These are phyloP conservation scores for Lepidurus packardi DNA, from an alignment of 1,140 invertebrate genomes.

Conservation along the genomic window DNA sequence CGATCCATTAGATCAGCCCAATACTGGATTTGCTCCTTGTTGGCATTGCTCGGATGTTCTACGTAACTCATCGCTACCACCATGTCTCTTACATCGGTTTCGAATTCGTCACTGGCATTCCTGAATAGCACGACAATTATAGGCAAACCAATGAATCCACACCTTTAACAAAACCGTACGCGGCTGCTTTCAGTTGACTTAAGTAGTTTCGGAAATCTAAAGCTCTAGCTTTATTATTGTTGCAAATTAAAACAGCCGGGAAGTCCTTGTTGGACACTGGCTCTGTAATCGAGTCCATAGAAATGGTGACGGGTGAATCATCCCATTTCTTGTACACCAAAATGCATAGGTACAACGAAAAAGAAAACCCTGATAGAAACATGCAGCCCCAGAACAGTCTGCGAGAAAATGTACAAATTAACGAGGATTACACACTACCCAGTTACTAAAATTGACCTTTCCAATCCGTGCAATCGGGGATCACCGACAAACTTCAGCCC, in stretches of 20 bases:
- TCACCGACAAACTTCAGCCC: background rate
- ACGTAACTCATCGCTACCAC: background rate
- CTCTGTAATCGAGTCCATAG: background rate
- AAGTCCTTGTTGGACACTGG: background rate
- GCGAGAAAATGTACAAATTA: background rate
- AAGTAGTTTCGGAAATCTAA: background rate
- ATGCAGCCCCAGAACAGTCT: background rate
- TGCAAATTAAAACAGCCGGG: background rate
- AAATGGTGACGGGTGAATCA: background rate
- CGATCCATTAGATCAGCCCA: background rate
- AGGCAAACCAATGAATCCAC: background rate
- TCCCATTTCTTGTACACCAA: conserved; percentile 3
- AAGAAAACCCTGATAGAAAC: background rate
- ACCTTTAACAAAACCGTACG: background rate
- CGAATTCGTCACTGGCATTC: background rate
- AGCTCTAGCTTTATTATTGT: background rate
- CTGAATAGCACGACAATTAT: background rate
- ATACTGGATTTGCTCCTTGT: background rate
- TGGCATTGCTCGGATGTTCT: background rate
- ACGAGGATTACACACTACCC: background rate
- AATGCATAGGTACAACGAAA: background rate
- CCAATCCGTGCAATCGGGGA: background rate
- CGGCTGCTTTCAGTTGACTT: background rate
- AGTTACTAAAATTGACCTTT: background rate
- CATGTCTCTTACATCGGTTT: background rate